These are phyloP conservation scores for Nyctalus aviator DNA, from an alignment of 2,797 vertebrate genomes.

Conservation along the genomic window DNA sequence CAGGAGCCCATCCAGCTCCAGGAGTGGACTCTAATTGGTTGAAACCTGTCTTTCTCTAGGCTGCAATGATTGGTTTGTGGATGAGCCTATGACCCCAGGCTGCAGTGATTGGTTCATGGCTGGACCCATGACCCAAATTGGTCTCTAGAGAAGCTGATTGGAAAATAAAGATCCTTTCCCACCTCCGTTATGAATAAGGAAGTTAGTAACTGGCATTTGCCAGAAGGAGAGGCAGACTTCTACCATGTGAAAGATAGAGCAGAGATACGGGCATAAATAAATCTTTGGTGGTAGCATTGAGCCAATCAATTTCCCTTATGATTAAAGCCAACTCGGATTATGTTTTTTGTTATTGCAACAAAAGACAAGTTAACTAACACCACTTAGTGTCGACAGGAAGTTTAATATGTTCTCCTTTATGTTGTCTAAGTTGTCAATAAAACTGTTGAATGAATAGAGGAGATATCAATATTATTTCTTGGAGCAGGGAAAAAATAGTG, in stretches of 20 bases:
- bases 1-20: not conserved
- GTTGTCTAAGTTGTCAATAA: slow-evolving; percentile 25
- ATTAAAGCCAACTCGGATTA: not conserved
- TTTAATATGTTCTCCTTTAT: not conserved
- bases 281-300: not conserved
- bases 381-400: not conserved
- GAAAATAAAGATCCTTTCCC: not conserved
- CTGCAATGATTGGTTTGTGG: no score
- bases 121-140: not conserved
- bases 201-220: not conserved
- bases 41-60: no score
- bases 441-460: not conserved
- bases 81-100: not conserved
- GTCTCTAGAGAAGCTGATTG: not conserved
- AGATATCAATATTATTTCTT: not conserved
- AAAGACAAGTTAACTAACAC: slow-evolving; percentile 11
- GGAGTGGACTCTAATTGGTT: not conserved
- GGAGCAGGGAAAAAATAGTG: not conserved
- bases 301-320: not conserved
- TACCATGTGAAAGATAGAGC: not conserved
- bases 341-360: not conserved
- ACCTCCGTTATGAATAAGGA: not conserved
- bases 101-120: not conserved
- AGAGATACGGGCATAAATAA: not conserved
- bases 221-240: not conserved